A percentile compares a stretch with the other conserved stretches of the same genome.
These are phyloP conservation scores for Pomatorhinus ruficollis DNA, from an alignment of 2,113 vertebrate species.

Conservation along the genomic window DNA sequence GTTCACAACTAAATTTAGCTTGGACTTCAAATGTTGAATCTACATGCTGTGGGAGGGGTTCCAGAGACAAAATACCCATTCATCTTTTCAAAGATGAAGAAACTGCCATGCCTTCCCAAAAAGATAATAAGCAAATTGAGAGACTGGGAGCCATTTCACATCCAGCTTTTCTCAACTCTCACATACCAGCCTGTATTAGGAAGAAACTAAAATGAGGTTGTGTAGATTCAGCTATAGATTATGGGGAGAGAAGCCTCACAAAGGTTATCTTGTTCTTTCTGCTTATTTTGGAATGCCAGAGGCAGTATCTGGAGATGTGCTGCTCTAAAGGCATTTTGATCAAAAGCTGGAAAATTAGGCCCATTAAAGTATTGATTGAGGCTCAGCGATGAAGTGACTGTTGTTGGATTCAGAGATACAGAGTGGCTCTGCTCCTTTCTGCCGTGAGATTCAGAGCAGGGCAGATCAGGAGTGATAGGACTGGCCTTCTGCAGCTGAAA, in stretches of 20 bases:
- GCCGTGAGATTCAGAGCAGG: background rate
- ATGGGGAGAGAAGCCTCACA: background rate
- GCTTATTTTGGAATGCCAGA: background rate
- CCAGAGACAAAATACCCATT: background rate
- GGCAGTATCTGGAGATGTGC: background rate
- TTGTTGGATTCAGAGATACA: background rate
- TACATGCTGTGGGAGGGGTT: accelerated
- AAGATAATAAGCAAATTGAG: background rate
- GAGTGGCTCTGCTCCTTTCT: background rate
- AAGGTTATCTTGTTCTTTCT: slow-evolving; percentile 9
- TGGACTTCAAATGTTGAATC: background rate
- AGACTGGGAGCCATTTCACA: background rate
- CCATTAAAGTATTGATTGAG: background rate
- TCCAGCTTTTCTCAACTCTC: background rate
- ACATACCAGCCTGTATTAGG: background rate
- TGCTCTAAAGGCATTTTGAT: background rate
- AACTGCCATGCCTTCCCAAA: background rate
- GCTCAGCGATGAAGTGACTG: background rate
- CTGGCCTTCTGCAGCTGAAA: background rate
- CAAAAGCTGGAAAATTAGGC: slow-evolving; percentile 24
- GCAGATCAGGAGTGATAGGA: background rate
- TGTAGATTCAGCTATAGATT: background rate
- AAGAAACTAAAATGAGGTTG: background rate
- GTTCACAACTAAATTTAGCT: background rate
- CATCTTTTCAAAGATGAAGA: background rate